A percentile compares a stretch with the other conserved stretches of the same genome.
Conservation (phyloP, 2,888 invertebrate species). For the Tenthredo distinguenda region DNA sequence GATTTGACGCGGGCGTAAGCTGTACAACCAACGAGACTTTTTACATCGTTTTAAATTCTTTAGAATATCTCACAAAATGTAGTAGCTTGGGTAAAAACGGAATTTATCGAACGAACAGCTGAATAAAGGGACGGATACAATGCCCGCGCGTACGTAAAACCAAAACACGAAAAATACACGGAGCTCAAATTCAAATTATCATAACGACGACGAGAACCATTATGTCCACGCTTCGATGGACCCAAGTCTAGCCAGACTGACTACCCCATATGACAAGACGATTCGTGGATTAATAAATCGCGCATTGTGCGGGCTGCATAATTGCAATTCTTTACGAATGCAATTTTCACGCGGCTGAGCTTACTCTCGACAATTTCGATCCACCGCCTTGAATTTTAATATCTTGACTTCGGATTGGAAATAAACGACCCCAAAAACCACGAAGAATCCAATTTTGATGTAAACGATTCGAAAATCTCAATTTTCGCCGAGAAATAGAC, state of each 20-base stretch:
- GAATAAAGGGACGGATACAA: constrained; percentile 27
- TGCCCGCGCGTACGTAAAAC: neutral
- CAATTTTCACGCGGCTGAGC: no score
- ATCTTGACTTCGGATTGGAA: no score
- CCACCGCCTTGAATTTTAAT: no score
- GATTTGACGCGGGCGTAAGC: constrained; percentile 25
- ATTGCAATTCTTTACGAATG: neutral
- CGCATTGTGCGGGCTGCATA: neutral
- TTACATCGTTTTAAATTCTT: constrained; percentile 33
- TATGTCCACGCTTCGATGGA: neutral
- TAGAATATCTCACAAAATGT: constrained; percentile 5
- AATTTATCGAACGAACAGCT: neutral
- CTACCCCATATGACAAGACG: neutral
- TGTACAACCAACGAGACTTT: constrained; percentile 20
- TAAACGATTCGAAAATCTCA: neutral
- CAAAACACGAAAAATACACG: neutral
- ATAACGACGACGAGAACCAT: constrained; percentile 7
- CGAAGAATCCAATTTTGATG: no score
- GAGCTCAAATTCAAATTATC: neutral
- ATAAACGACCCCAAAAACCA: no score
- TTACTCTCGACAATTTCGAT: no score
- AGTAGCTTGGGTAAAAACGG: neutral
- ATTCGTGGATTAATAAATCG: neutral
- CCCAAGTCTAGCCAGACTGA: neutral
- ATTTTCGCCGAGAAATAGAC: neutral